phyloP scores from a whole-genome alignment of 2,113 vertebrate genomes.

The Speoplatyrhinus poulsoni region DNA sequence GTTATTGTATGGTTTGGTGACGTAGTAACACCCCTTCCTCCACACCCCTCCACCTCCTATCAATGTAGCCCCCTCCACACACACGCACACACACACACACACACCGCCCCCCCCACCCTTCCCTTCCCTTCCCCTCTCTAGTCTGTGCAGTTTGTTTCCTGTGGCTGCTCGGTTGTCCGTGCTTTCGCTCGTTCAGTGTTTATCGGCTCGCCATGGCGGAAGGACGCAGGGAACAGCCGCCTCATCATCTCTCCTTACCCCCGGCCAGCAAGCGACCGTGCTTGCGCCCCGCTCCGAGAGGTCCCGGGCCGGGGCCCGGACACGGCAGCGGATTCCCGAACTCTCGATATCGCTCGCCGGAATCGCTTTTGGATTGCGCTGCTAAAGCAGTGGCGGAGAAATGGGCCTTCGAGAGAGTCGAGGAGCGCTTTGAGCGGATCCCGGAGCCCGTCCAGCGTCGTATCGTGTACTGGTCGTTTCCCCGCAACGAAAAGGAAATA shows the following conservation, averaged over 20 bases:
- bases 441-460: constrained; percentile 95
- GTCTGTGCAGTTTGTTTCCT: constrained; percentile 42
- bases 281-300: constrained; percentile 80
- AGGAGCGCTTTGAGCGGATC: constrained; percentile 95
- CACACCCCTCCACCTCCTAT: neutral
- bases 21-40: constrained; percentile 49
- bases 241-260: constrained; percentile 79
- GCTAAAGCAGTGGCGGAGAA: constrained; percentile 94
- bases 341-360: constrained; percentile 83
- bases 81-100: neutral
- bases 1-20: constrained; percentile 71
- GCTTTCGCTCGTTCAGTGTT: constrained; percentile 75
- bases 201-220: constrained; percentile 94
- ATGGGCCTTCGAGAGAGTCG: constrained; percentile 95
- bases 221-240: constrained; percentile 87
- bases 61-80: neutral
- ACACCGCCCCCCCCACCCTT: neutral
- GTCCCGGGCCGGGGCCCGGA: constrained; percentile 77
- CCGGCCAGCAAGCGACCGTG: constrained; percentile 88
- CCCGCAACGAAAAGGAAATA: constrained; percentile 94
- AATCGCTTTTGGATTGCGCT: constrained; percentile 92
- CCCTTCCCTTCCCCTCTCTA: neutral
- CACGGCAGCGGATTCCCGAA: constrained; percentile 69
- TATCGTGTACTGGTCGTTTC: constrained; percentile 96
- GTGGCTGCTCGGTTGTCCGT: constrained; percentile 58